Percentiles rank a stretch among this genome's conserved stretches.
Conservation (phyloP, 2,113 vertebrate species). For the Neopipo cinnamomea region DNA sequence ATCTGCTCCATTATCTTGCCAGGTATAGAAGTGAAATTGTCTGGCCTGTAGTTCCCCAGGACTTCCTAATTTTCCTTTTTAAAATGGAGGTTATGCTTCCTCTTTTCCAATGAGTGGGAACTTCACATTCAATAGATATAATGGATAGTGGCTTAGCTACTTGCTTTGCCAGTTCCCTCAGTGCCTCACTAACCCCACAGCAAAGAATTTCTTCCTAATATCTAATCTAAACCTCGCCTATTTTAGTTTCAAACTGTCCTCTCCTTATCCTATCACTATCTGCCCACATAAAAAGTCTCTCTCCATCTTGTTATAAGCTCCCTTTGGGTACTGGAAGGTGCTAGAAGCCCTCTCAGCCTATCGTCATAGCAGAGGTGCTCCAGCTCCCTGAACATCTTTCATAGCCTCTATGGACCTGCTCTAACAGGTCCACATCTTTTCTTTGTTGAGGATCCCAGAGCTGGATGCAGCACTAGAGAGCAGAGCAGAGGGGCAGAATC, state of each 20-base stretch:
- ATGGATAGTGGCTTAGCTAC: background rate
- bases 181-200: background rate
- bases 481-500: too few species aligned
- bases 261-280: background rate
- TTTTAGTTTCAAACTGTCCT: background rate
- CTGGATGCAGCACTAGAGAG: too few species aligned
- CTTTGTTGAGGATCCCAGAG: too few species aligned
- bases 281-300: background rate
- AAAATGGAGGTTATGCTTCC: background rate
- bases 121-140: background rate
- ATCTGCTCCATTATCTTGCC: background rate
- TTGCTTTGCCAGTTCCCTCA: background rate
- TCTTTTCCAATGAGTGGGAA: background rate
- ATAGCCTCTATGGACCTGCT: too few species aligned
- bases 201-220: background rate
- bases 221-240: background rate
- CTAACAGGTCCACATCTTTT: too few species aligned
- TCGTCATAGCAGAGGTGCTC: too few species aligned
- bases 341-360: background rate
- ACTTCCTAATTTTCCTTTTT: background rate
- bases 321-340: background rate
- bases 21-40: background rate
- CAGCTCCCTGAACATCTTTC: too few species aligned
- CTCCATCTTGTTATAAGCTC: background rate
- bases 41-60: background rate